Conservation (phyloP, 2,113 vertebrate species). For the Callaeas wilsoni region DNA sequence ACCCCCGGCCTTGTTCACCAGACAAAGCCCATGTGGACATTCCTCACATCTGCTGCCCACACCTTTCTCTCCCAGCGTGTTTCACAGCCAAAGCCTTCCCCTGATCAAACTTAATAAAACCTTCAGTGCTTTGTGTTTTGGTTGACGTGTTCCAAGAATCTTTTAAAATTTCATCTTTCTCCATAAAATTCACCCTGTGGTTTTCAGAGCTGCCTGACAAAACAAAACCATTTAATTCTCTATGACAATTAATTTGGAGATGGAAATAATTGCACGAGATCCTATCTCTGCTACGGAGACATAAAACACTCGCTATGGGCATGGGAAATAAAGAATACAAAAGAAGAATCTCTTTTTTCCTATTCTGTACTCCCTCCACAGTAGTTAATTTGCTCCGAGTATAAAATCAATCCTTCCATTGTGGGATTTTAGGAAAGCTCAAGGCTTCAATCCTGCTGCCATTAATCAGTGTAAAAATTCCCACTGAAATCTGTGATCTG, state of each 20-base stretch:
- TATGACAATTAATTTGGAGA: not conserved
- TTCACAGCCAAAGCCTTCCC: not conserved
- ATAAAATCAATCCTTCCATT: not conserved
- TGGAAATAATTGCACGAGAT: not conserved
- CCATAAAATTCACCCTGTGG: not conserved
- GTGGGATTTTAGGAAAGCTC: not conserved
- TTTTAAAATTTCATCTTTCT: not conserved
- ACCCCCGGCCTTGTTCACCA: not conserved
- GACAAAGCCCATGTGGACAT: fast-evolving
- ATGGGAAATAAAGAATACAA: not conserved
- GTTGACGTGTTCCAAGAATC: not conserved
- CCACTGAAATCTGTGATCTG: not conserved
- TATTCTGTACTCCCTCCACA: not conserved
- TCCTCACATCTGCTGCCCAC: not conserved
- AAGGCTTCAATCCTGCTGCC: not conserved
- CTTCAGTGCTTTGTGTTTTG: not conserved
- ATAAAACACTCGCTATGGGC: not conserved
- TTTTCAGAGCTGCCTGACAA: not conserved
- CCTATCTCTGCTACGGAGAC: not conserved
- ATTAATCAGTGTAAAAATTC: not conserved
- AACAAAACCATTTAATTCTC: not conserved
- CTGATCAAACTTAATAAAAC: not conserved
- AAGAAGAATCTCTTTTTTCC: not conserved
- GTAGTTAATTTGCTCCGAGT: slow-evolving; percentile 2
- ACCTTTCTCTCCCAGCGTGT: fast-evolving